Percentiles rank a stretch among this genome's conserved stretches.
Evolutionary conservation across 2,888 invertebrate genomes (phyloP).

Genomic region (Ethmia dodecea): DNA sequence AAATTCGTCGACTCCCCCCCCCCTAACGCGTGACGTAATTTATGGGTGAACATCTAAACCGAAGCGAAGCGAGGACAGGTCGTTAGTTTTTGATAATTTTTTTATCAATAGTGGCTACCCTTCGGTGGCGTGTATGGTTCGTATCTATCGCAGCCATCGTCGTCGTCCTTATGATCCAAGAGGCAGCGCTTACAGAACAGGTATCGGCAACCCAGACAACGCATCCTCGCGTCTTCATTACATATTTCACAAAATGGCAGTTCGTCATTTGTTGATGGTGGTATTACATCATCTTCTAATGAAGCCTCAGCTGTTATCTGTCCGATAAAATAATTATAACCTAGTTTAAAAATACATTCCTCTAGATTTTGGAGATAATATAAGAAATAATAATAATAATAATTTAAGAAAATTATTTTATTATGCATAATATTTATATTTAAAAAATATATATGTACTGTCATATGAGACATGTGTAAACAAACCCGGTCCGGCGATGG

Average conservation of each 20-base stretch:
- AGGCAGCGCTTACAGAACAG: constrained; percentile 89
- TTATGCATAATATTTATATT: no score
- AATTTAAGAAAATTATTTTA: no score
- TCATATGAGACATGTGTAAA: no score
- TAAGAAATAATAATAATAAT: no score
- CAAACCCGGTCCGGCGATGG: no score
- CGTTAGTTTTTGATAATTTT: background rate
- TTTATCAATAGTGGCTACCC: constrained; percentile 1
- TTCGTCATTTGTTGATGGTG: constrained; percentile 61
- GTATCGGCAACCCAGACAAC: constrained; percentile 89
- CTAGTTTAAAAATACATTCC: background rate
- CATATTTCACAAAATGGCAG: constrained; percentile 92
- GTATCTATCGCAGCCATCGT: constrained; percentile 73
- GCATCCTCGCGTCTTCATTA: constrained; percentile 85
- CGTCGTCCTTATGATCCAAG: constrained; percentile 81
- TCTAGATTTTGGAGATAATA: no score
- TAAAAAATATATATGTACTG: no score
- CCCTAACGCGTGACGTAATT: no score
- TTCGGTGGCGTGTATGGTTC: constrained; percentile 48
- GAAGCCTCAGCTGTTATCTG: constrained; percentile 51
- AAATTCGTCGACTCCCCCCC: no score
- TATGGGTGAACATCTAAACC: no score
- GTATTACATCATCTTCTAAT: constrained; percentile 38
- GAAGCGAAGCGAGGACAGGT: no score
- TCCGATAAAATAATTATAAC: constrained; percentile 13